A percentile compares a stretch with the other conserved stretches of the same genome.
These are phyloP conservation scores for Leuciscus waleckii DNA, from an alignment of 2,797 vertebrate genomes.

Conservation along the genomic window DNA sequence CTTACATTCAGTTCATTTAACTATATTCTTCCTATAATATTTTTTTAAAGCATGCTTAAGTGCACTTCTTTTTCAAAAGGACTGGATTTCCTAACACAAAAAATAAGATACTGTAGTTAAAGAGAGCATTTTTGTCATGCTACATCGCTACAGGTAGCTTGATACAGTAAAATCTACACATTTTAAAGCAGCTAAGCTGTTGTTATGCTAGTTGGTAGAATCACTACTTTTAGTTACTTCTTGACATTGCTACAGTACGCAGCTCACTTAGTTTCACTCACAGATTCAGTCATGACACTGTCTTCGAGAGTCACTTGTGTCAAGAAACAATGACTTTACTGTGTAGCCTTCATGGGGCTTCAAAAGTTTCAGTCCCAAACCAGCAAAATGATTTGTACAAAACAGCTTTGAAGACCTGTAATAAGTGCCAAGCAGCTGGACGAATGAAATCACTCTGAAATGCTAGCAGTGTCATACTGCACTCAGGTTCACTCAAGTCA, in stretches of 20 bases:
- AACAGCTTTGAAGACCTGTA: background rate
- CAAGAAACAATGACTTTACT: background rate
- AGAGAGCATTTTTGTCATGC: background rate
- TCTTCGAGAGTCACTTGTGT: background rate
- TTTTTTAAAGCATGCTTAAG: background rate
- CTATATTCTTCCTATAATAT: background rate
- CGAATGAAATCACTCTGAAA: background rate
- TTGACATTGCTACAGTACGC: background rate
- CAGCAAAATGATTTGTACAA: background rate
- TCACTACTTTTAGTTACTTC: background rate
- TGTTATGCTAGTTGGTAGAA: background rate
- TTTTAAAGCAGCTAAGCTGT: background rate
- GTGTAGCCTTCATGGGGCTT: background rate
- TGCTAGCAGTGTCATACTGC: background rate
- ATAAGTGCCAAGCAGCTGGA: conserved; percentile 8
- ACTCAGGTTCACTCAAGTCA: conserved; percentile 11
- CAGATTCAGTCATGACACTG: background rate
- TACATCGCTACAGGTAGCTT: background rate
- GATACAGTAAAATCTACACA: background rate
- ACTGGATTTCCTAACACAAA: background rate
- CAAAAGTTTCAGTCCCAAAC: background rate
- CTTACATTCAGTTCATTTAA: background rate
- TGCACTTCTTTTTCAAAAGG: background rate
- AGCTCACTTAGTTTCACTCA: background rate
- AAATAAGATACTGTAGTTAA: background rate